A percentile compares a stretch with the other conserved stretches of the same genome.
Conservation (phyloP, 2,797 vertebrate species). For the Paedocypris micromegethes region DNA sequence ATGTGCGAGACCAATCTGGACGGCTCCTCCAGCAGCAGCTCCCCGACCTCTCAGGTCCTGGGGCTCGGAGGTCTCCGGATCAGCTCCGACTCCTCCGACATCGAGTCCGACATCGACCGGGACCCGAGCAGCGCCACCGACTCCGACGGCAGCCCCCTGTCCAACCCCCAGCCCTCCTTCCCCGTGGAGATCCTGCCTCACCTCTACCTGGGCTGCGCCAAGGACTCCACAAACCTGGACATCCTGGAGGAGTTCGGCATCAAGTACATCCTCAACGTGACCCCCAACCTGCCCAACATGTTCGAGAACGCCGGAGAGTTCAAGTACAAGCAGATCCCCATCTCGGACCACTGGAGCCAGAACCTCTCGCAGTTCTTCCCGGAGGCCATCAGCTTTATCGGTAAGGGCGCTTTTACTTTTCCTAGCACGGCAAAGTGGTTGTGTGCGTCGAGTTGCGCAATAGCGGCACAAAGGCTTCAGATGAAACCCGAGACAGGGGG, state of each 20-base stretch:
- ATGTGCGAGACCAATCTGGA: conserved; percentile 95
- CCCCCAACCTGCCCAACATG: conserved; percentile 95
- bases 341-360: conserved; percentile 99
- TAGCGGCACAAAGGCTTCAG: conserved; percentile 63
- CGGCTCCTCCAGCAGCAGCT: conserved; percentile 84
- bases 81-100: conserved; percentile 93
- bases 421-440: too few species aligned
- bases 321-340: conserved; percentile 98
- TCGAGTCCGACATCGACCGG: conserved; percentile 82
- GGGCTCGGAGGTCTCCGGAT: conserved; percentile 92
- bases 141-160: conserved; percentile 90
- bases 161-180: conserved; percentile 90
- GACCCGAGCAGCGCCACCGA: conserved; percentile 92
- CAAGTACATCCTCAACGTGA: conserved; percentile 98
- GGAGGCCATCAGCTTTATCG: conserved; percentile 97
- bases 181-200: conserved; percentile 96
- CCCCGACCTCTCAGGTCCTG: conserved; percentile 83
- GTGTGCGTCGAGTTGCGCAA: conserved; percentile 60
- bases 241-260: conserved; percentile 94
- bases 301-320: conserved; percentile 96
- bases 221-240: conserved; percentile 95
- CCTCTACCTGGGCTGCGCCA: conserved; percentile 96
- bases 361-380: conserved; percentile 98
- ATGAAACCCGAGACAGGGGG: conserved; percentile 62
- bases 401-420: too few species aligned